A percentile compares a stretch with the other conserved stretches of the same genome.
Evolutionary conservation across 2,113 vertebrate species (phyloP).

Genomic region (Dromiciops gliroides): DNA sequence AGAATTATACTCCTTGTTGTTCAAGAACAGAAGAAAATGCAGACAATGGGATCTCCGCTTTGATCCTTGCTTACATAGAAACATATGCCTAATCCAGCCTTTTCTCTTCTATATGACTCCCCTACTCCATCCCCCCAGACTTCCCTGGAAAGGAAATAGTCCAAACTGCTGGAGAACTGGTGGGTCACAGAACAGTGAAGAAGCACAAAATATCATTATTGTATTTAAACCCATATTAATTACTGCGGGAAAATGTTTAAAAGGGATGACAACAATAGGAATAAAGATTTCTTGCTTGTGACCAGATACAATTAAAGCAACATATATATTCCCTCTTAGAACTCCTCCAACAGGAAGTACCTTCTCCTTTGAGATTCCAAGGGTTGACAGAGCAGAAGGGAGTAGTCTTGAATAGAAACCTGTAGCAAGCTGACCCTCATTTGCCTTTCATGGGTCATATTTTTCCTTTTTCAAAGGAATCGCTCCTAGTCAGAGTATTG

Average conservation of each 20-base stretch:
- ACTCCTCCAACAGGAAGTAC: conserved; percentile 31
- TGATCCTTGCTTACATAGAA: conserved; percentile 41
- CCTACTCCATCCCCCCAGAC: background rate
- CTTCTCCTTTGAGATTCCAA: conserved; percentile 12
- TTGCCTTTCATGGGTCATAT: conserved; percentile 64
- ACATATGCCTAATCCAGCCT: conserved; percentile 6
- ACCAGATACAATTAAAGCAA: conserved; percentile 34
- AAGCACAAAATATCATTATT: background rate
- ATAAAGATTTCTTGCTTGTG: conserved; percentile 35
- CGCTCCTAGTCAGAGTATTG: conserved; percentile 63
- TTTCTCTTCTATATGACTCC: background rate
- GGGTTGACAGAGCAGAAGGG: background rate
- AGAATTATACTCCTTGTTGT: conserved; percentile 27
- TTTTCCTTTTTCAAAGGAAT: conserved; percentile 79
- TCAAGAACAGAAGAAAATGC: conserved; percentile 49
- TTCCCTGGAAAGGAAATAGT: conserved; percentile 14
- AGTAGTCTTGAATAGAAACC: conserved; percentile 21
- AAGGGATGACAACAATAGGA: conserved; percentile 28
- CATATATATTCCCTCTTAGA: background rate
- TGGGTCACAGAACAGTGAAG: conserved; percentile 19
- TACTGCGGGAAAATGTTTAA: conserved; percentile 6
- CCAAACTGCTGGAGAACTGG: conserved; percentile 1
- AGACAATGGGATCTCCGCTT: conserved; percentile 50
- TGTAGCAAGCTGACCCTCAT: conserved; percentile 28
- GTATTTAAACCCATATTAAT: conserved; percentile 51